Percentiles rank a stretch among this genome's conserved stretches.
Evolutionary conservation across 2,888 invertebrate species (phyloP).

Genomic region (Hydriomena furcata): DNA sequence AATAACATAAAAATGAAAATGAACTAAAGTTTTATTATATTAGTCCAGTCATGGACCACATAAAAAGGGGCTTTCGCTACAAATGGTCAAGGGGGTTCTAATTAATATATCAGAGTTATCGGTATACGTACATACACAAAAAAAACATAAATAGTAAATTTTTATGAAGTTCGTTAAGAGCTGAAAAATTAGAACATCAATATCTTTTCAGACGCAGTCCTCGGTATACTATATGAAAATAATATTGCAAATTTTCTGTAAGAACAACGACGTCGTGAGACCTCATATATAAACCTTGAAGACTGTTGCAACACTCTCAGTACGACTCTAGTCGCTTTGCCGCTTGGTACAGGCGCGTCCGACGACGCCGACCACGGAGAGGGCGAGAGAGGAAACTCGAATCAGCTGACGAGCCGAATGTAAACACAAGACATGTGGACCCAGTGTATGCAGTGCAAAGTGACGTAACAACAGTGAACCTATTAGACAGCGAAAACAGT

Average conservation of each 20-base stretch:
- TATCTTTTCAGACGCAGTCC: slow-evolving; percentile 22
- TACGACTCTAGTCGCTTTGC: slow-evolving; percentile 85
- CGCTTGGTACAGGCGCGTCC: slow-evolving; percentile 78
- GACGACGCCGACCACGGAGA: slow-evolving; percentile 79
- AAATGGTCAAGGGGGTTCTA: too few relatives aligned
- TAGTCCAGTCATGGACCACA: too few relatives aligned
- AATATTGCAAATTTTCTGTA: slow-evolving; percentile 47
- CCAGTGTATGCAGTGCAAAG: slow-evolving; percentile 78
- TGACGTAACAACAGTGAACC: slow-evolving; percentile 76
- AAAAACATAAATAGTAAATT: too few relatives aligned
- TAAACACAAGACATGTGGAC: slow-evolving; percentile 71
- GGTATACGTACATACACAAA: too few relatives aligned
- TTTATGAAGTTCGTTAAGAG: too few relatives aligned
- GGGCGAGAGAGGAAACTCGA: slow-evolving; percentile 79
- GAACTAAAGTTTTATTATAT: too few relatives aligned
- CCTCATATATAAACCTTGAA: slow-evolving; percentile 80
- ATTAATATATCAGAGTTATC: too few relatives aligned
- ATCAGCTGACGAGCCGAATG: slow-evolving; percentile 54
- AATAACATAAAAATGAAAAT: too few relatives aligned
- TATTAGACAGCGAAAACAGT: slow-evolving; percentile 53
- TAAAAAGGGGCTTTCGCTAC: too few relatives aligned
- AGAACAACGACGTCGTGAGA: slow-evolving; percentile 60
- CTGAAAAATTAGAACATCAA: neutral
- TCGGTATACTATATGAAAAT: slow-evolving; percentile 25
- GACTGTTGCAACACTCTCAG: slow-evolving; percentile 80